Percentiles rank a stretch among this genome's conserved stretches.
phyloP scores from a whole-genome alignment of 1,140 invertebrate genomes.

The Neodiprion lecontei region DNA sequence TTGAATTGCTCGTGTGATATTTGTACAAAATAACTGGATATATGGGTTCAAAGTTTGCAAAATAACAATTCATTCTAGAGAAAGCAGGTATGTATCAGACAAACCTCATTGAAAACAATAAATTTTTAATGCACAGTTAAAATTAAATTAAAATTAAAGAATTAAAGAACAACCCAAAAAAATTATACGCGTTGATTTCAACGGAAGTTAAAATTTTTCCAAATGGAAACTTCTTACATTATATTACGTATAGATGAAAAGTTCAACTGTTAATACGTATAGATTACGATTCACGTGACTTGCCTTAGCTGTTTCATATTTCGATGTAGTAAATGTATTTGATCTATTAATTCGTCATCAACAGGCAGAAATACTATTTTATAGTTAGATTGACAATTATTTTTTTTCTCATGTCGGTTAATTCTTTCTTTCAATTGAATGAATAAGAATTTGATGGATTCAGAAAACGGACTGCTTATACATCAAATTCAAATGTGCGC shows the following conservation, averaged over 20 bases:
- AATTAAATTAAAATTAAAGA: no score
- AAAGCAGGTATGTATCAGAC: no score
- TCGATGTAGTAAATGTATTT: conserved; percentile 2
- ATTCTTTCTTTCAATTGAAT: not conserved
- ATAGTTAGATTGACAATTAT: not conserved
- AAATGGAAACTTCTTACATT: not conserved
- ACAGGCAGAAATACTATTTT: not conserved
- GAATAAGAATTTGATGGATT: not conserved
- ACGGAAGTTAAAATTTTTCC: no score
- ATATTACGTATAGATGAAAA: not conserved
- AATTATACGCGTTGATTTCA: no score
- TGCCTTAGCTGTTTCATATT: conserved; percentile 5
- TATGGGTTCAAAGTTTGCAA: no score
- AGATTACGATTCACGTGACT: conserved; percentile 7
- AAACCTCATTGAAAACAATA: no score
- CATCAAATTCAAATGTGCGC: no score
- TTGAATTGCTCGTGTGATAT: no score
- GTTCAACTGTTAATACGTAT: not conserved
- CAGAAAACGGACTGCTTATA: not conserved
- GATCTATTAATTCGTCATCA: not conserved
- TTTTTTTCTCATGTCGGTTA: not conserved
- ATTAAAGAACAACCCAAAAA: no score
- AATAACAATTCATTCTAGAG: no score
- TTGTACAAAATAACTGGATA: no score
- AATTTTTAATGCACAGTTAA: no score